These are phyloP conservation scores for Coelinius sp. DNA, from an alignment of 2,888 invertebrate species.

Conservation along the genomic window DNA sequence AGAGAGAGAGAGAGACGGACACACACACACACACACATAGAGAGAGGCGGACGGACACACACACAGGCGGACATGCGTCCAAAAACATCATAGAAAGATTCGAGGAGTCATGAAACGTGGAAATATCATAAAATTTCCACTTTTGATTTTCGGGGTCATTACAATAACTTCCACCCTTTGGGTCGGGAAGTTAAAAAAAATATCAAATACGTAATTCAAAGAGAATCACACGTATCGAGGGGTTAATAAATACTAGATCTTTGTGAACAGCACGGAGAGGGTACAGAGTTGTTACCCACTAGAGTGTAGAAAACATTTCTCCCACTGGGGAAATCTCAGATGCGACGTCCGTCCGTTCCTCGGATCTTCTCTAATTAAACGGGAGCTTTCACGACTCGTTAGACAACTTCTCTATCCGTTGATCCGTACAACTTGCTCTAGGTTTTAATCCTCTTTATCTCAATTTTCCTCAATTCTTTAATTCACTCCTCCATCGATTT, in stretches of 20 bases:
- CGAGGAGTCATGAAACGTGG: too few species aligned
- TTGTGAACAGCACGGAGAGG: neutral
- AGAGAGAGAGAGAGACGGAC: too few species aligned
- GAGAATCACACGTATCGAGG: neutral
- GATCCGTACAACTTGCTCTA: neutral
- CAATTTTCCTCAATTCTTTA: neutral
- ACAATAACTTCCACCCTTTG: too few species aligned
- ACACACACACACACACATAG: too few species aligned
- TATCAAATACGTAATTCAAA: neutral
- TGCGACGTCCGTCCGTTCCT: slow-evolving; percentile 2
- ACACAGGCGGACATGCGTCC: too few species aligned
- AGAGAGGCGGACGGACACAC: too few species aligned
- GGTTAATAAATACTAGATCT: neutral
- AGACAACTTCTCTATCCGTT: neutral
- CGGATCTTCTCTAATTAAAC: slow-evolving; percentile 16
- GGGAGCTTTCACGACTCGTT: slow-evolving; percentile 11
- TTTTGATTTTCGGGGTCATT: too few species aligned
- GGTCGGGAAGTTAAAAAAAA: too few species aligned
- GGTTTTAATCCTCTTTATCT: neutral
- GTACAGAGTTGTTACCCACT: neutral
- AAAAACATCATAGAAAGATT: too few species aligned
- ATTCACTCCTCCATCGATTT: neutral
- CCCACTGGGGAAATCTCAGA: slow-evolving; percentile 14
- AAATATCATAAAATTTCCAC: too few species aligned
- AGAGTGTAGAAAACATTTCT: neutral